Evolutionary conservation across 2,888 invertebrate genomes (phyloP).

Genomic region (Ypsolopha scabrella): DNA sequence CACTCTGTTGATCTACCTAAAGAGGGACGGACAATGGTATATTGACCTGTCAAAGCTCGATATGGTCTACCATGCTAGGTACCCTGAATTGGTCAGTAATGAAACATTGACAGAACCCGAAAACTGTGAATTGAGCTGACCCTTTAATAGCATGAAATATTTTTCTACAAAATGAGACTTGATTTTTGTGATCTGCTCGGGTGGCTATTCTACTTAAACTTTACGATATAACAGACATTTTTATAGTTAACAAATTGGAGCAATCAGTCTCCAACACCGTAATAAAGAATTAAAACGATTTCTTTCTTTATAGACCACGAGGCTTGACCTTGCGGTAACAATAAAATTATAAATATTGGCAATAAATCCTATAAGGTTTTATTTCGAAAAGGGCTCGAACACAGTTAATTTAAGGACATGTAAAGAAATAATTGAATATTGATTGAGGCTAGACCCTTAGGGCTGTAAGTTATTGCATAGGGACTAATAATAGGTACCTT

Average conservation of each 20-base stretch:
- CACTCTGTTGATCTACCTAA: no score
- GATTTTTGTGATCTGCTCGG: no score
- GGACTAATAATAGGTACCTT: no score
- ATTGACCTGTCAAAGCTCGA: no score
- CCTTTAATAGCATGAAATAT: no score
- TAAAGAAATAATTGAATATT: background rate
- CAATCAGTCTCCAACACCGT: constrained; percentile 38
- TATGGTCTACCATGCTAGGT: no score
- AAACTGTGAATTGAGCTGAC: no score
- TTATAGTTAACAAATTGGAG: constrained; percentile 56
- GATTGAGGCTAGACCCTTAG: background rate
- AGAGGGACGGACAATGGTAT: no score
- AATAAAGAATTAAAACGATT: constrained; percentile 32
- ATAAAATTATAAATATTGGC: background rate
- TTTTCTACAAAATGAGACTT: no score
- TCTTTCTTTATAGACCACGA: background rate
- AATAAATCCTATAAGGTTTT: background rate
- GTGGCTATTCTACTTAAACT: constrained; percentile 17
- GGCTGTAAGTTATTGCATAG: no score
- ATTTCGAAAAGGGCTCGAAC: background rate
- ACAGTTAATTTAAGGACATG: background rate
- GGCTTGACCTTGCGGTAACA: background rate
- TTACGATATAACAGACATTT: constrained; percentile 31
- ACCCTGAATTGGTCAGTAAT: no score
- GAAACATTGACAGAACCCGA: no score